Base-by-base conservation (phyloP, 2,113 vertebrate genomes). In the Agapornis roseicollis region DNA sequence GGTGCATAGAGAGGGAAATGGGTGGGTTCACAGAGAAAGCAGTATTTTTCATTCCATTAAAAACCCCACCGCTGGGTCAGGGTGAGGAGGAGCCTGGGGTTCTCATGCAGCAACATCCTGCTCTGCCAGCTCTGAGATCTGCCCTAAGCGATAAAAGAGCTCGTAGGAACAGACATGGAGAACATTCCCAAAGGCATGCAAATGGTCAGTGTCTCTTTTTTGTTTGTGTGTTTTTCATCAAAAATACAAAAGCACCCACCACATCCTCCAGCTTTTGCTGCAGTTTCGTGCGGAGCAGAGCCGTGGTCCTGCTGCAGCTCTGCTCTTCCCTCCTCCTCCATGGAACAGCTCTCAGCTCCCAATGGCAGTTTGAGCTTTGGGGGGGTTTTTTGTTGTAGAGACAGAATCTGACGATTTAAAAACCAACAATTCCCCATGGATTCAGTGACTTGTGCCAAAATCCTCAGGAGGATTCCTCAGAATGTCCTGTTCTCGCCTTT, bases 181-280 rank as follows among this genome's bases (percentile, higher is more conserved):
- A 94, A 95, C 94, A 96, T 85, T 89, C 89, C 94, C 93, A 93
- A 82, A 97, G 74, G 91, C 97, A 97, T 97, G 97, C 96, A 95
- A 91, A 90, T 89, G 80, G 90, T 95, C 85, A 66, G 89, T 79
- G 83, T 91, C 85, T 93, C 66, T 96, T 77, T 90, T 84, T 91
- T 70, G 41, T 63, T 82, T 55, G 56, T n/a, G 13, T 47, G 58
- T 58, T 74, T 77, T 72, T 95, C 80, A 88, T 97, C 93, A 94
- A 98, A 97, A 97, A 92, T 97, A 97, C 93, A 97, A 97, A 98
- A 97, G 96, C 94, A 93, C 88, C 93, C 93, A 87, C 92, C 88
- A 60, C 73, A 35, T 86, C 37, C 31, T 33, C 41, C 39, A 13
- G 80, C 85, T 85, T 27, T 41, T 42, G 61, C 9, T 9, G 85